These are phyloP conservation scores for Argynnis bischoffii DNA, from an alignment of 2,888 invertebrate genomes.

Conservation along the genomic window DNA sequence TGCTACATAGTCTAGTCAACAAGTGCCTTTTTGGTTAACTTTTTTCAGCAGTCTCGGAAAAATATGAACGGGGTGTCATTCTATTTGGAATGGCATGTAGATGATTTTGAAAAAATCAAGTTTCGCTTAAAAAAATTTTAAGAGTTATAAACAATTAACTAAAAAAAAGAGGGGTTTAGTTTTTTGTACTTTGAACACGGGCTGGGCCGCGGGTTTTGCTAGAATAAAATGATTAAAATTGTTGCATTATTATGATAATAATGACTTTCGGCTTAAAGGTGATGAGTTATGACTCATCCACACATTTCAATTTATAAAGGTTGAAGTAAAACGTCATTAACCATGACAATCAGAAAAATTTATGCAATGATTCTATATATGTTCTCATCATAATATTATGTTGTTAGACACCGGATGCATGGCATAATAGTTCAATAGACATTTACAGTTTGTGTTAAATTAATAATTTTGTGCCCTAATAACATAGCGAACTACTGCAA, in stretches of 20 bases:
- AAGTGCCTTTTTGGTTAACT: too few relatives aligned
- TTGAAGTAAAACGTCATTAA: constrained; percentile 7
- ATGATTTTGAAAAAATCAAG: too few relatives aligned
- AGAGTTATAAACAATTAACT: too few relatives aligned
- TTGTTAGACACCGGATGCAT: constrained; percentile 25
- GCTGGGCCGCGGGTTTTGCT: too few relatives aligned
- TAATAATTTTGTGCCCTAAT: constrained; percentile 59
- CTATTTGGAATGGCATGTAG: too few relatives aligned
- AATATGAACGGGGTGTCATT: too few relatives aligned
- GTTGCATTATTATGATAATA: neutral
- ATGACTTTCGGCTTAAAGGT: neutral
- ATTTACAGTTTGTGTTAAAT: constrained; percentile 57
- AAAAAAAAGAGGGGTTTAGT: too few relatives aligned
- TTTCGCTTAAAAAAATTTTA: too few relatives aligned
- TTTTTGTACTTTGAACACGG: too few relatives aligned
- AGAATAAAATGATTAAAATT: neutral
- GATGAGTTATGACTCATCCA: neutral
- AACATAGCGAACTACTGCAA: constrained; percentile 43
- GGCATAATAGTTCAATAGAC: constrained; percentile 25
- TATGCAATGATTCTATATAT: neutral
- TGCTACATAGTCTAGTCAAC: too few relatives aligned
- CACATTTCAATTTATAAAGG: constrained; percentile 3
- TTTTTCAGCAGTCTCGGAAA: too few relatives aligned
- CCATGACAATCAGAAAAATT: constrained; percentile 15
- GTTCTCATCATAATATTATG: constrained; percentile 4